Evolutionary conservation across 2,888 invertebrate species (phyloP).

Genomic region (Lasioglossum calceatum): DNA sequence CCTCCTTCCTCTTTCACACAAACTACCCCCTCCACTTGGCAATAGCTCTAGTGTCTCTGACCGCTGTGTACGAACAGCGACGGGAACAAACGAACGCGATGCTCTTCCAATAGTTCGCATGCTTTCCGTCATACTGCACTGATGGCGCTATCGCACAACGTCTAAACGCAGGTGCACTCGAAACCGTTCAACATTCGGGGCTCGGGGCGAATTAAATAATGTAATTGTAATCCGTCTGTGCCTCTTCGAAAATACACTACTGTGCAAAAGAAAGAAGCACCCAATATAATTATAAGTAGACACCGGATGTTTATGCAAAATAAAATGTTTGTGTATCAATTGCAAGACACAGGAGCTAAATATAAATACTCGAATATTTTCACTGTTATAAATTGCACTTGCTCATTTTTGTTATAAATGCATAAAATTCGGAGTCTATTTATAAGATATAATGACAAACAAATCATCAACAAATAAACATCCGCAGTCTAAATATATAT

Average conservation of each 20-base stretch:
- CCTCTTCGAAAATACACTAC: constrained; percentile 35
- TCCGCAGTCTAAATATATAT: constrained; percentile 1
- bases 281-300: too few species aligned
- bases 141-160: constrained; percentile 77
- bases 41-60: constrained; percentile 80
- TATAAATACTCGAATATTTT: too few species aligned
- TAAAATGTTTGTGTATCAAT: too few species aligned
- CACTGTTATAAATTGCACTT: too few species aligned
- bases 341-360: too few species aligned
- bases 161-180: constrained; percentile 65
- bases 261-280: too few species aligned
- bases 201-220: constrained; percentile 52
- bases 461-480: too few species aligned
- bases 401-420: too few species aligned
- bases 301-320: too few species aligned
- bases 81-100: constrained; percentile 78
- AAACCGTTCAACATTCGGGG: constrained; percentile 52
- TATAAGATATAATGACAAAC: too few species aligned
- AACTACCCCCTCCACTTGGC: constrained; percentile 35
- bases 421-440: too few species aligned
- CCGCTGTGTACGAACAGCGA: constrained; percentile 86
- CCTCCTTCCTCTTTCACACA: constrained; percentile 47
- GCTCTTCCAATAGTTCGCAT: constrained; percentile 71
- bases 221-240: constrained; percentile 52
- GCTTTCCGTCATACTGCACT: constrained; percentile 70